Base-by-base conservation (phyloP, 92 coral and sea anemone species). In the Palythoa grandis region DNA sequence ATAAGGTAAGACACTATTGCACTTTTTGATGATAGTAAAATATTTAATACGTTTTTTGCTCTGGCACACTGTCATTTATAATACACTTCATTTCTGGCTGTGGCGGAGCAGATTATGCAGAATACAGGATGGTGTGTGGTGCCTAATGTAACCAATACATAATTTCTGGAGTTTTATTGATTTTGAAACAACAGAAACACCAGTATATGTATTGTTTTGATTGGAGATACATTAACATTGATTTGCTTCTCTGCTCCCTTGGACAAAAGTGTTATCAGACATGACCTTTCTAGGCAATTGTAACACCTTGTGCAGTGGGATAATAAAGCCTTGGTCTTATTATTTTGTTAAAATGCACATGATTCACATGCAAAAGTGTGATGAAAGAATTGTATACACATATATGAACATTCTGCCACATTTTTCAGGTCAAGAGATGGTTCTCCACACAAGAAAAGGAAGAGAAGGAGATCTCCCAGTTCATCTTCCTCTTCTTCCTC, bases 391-490 rank as follows among this genome's bases (percentile, higher is more conserved):
- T 3, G 10, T 12, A 3, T 8, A 29, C 12, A 2, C 53, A 15
- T 11, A 20, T 53, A 54, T 54, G 19, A 53, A 43, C 16, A 14
- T 38, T 23, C 3, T 54, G 52, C 12, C 12, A 54, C 17, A 13
- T 58, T 58, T 76, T 76, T n/a, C 57, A 94, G 95, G 83, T 85
- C 86, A 70, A 90, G 88, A 86, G 91, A 91, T 60, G 86, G 82
- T 52, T 70, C 90, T 19, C 91, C 98, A 17, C 90, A 76, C 60
- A 94, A 87, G 92, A 94, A 88, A 76, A 91, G 90, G 90, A 92
- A 89, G 69, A 90, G 88, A 57, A 85, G 89, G 57, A 94, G 88
- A 76, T 83, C 86, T 65, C 90, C 95, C 8, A 83, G 94, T 50
- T 90, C 87, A 11, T 87, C 92, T 76, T 86, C 92, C 63, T 94